Evolutionary conservation across 2,888 invertebrate genomes (phyloP), one percentile per base, ranked within the genome.

Genomic region (Ommatoiulus sabulosus): DNA sequence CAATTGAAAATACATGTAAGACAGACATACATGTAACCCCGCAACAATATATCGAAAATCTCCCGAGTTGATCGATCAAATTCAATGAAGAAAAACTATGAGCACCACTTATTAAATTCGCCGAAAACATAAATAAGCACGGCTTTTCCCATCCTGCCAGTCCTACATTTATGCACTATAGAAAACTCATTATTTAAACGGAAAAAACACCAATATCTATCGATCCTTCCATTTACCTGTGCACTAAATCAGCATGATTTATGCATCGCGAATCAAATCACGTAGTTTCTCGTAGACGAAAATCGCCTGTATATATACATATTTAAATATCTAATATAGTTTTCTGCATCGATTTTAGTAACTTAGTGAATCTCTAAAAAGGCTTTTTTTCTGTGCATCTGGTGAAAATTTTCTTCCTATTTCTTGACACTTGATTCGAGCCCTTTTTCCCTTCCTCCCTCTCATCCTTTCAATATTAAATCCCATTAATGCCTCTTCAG

Each of bases 281-380:
- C 84, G 84, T 84, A 84, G 84, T 84, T 84, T 84, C 84, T 84
- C 84, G 84, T 84, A 84, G 84, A 84, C 84, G n/a, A 84, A 84
- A 84, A 84, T 63, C 84, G 84, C 84, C 84, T 84, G 84, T 84
- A 44, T 84, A 84, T 84, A 84, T 84, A 84, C 44, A 84, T 63
- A 44, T 84, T 43, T 84, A 84, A 84, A 84, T 84, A 43, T 84
- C 35, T 44, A 84, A 84, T 84, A 84, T 84, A 84, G 84, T 84
- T 84, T 35, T 43, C 43, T 84, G 84, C 84, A 84, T 84, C 84
- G 84, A 84, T 84, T 84, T 84, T 84, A 84, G 84, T 84, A 44
- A 84, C 44, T 84, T 84, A 84, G 84, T 63, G 63, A 63, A 63
- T 84, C 84, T 84, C 84, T 84, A 84, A 84, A 84, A 44, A 44